Conservation (phyloP, 2,888 invertebrate species). For the Ennomos erosarius region DNA sequence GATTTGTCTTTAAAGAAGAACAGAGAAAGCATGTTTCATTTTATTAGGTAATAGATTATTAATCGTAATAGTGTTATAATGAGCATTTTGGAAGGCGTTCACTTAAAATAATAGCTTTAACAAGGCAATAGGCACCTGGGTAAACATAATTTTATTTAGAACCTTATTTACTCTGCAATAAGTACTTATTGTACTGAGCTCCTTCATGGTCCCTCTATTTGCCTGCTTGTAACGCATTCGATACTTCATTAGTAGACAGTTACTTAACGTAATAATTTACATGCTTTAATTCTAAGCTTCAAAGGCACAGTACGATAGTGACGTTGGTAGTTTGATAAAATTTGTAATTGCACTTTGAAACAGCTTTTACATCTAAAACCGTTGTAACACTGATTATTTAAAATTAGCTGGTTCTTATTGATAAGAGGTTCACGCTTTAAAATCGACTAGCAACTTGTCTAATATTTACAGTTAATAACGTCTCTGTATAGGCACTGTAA, state of each 20-base stretch:
- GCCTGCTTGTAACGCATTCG: conserved; percentile 37
- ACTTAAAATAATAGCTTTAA: conserved; percentile 5
- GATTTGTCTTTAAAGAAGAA: not conserved
- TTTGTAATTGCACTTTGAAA: conserved; percentile 27
- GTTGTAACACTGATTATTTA: conserved; percentile 24
- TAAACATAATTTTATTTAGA: conserved; percentile 18
- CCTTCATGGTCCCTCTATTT: conserved; percentile 56
- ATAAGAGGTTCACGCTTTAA: conserved; percentile 48
- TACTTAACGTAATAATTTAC: conserved; percentile 8
- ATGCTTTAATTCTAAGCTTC: conserved; percentile 17
- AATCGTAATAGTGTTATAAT: not conserved
- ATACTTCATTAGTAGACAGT: conserved; percentile 35
- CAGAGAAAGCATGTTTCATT: not conserved
- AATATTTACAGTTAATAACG: conserved; percentile 63
- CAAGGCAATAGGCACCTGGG: conserved; percentile 47
- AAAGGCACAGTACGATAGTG: conserved; percentile 34
- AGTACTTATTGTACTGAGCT: conserved; percentile 45
- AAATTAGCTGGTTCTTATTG: conserved; percentile 18
- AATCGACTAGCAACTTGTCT: conserved; percentile 74
- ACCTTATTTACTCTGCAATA: conserved; percentile 23
- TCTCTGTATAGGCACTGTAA: conserved; percentile 58
- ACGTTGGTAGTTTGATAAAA: conserved; percentile 11
- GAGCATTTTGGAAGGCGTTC: conserved; percentile 23
- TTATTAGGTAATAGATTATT: too few species aligned
- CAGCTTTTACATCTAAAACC: conserved; percentile 16